These are phyloP conservation scores for Glyphotaelius pellucidus DNA, from an alignment of 2,888 invertebrate species.

Conservation along the genomic window DNA sequence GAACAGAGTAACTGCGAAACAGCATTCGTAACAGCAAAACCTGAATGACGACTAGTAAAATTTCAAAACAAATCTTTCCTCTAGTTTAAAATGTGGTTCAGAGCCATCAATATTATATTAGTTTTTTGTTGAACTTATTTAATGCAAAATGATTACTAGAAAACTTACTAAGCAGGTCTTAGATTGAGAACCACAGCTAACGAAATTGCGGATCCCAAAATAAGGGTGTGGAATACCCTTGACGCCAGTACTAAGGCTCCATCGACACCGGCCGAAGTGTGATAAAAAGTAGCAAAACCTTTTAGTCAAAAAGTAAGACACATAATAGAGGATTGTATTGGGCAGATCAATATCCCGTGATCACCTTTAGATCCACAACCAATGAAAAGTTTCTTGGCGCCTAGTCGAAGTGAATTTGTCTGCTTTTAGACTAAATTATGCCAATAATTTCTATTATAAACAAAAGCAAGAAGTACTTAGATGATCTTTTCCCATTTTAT, in stretches of 20 bases:
- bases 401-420: not conserved
- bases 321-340: conserved; percentile 17
- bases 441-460: not conserved
- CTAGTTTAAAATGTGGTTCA: too few relatives aligned
- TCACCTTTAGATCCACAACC: not conserved
- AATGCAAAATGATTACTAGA: not conserved
- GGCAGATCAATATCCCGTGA: conserved; percentile 37
- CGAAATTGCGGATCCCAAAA: conserved; percentile 38
- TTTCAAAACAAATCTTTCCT: too few relatives aligned
- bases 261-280: conserved; percentile 35
- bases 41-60: too few relatives aligned
- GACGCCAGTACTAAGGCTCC: conserved; percentile 17
- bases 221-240: conserved; percentile 52
- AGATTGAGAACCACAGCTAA: conserved; percentile 4
- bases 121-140: too few relatives aligned
- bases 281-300: conserved; percentile 51
- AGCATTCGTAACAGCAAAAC: too few relatives aligned
- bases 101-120: too few relatives aligned
- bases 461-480: not conserved
- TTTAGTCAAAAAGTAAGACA: conserved; percentile 54
- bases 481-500: too few relatives aligned
- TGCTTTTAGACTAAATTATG: not conserved
- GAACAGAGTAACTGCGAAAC: too few relatives aligned
- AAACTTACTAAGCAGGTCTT: not conserved
- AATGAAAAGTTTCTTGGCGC: conserved; percentile 10